Percentiles rank a stretch among this genome's conserved stretches.
Evolutionary conservation across 2,113 vertebrate genomes (phyloP).

Genomic region (Drymodes brunneopygia): DNA sequence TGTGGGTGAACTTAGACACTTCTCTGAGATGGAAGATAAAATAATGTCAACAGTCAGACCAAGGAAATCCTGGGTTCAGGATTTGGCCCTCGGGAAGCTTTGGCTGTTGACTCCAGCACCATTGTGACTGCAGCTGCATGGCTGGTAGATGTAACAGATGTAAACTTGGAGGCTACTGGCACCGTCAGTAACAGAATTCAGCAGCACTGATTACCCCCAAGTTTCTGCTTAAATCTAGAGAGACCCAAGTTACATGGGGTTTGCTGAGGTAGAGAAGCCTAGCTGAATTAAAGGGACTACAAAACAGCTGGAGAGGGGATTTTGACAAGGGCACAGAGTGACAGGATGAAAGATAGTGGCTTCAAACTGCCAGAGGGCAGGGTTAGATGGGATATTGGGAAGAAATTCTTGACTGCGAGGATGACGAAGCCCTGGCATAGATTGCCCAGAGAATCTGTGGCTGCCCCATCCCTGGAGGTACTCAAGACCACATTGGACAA

Average conservation of each 20-base stretch:
- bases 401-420: not conserved
- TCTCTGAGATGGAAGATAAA: not conserved
- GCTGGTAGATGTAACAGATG: not conserved
- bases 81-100: not conserved
- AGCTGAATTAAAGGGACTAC: not conserved
- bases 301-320: not conserved
- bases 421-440: not conserved
- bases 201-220: not conserved
- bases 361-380: not conserved
- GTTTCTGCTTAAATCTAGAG: not conserved
- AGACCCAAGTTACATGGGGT: not conserved
- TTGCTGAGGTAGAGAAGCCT: not conserved
- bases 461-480: not conserved
- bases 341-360: not conserved
- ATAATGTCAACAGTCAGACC: not conserved
- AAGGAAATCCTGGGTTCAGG: not conserved
- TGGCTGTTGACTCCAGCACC: not conserved
- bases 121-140: not conserved
- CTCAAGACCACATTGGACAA: rapidly evolving
- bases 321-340: not conserved
- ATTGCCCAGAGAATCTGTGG: not conserved
- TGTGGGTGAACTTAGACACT: not conserved
- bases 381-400: not conserved
- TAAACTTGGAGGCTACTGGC: not conserved
- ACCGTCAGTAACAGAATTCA: not conserved